A percentile compares a stretch with the other conserved stretches of the same genome.
These are phyloP conservation scores for Xiphophorus couchianus DNA, from an alignment of 2,113 vertebrate species.

Conservation along the genomic window DNA sequence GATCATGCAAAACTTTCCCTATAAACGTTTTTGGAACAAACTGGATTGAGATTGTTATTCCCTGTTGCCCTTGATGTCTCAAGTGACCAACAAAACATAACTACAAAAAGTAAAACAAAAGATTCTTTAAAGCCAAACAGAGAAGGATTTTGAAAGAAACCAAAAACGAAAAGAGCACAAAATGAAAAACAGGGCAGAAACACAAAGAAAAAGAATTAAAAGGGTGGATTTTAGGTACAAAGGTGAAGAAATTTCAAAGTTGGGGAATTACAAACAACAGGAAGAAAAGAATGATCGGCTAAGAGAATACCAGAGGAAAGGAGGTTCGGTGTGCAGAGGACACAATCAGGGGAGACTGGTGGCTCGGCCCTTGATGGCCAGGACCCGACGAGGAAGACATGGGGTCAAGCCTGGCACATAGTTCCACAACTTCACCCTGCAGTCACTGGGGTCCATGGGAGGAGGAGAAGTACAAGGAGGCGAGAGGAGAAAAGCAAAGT, in stretches of 20 bases:
- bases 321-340: conserved; percentile 59
- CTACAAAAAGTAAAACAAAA: no score
- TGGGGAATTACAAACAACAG: conserved; percentile 4
- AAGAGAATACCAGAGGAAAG: conserved; percentile 67
- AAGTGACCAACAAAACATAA: not conserved
- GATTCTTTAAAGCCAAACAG: not conserved
- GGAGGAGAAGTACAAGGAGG: conserved; percentile 1
- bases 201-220: not conserved
- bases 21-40: not conserved
- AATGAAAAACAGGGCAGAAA: not conserved
- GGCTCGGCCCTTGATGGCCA: conserved; percentile 98
- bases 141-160: not conserved
- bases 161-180: not conserved
- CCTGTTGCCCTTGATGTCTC: not conserved
- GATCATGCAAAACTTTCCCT: no score
- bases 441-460: conserved; percentile 85
- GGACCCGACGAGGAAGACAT: conserved; percentile 96
- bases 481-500: conserved; percentile 60
- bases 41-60: not conserved
- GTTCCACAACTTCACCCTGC: conserved; percentile 98
- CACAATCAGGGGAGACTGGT: conserved; percentile 94
- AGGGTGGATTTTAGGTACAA: not conserved
- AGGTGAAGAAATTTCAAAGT: not conserved
- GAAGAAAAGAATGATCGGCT: conserved; percentile 60
- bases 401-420: conserved; percentile 98